Percentiles rank a stretch among this genome's conserved stretches.
Conservation (phyloP, 2,888 invertebrate genomes). For the Leptopilina myrica region DNA sequence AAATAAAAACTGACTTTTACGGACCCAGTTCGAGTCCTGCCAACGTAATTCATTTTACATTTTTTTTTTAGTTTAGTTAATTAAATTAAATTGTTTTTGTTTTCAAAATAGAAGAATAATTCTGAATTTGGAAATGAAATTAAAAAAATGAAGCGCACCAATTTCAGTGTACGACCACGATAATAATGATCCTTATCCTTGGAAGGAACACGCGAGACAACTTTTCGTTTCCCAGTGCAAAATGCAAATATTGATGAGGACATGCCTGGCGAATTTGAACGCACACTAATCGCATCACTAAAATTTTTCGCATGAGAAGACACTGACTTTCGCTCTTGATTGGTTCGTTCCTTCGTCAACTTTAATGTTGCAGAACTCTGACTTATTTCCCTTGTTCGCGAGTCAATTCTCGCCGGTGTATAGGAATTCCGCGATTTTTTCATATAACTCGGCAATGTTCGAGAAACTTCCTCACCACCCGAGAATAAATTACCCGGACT, state of each 20-base stretch:
- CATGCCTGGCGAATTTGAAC: slow-evolving; percentile 25
- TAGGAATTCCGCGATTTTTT: slow-evolving; percentile 65
- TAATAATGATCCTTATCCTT: slow-evolving; percentile 54
- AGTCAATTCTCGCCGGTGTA: slow-evolving; percentile 60
- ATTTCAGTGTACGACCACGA: slow-evolving; percentile 58
- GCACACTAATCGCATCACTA: slow-evolving; percentile 56
- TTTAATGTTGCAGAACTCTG: slow-evolving; percentile 53
- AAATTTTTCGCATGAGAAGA: slow-evolving; percentile 53
- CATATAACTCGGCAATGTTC: slow-evolving; percentile 67
- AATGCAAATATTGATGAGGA: slow-evolving; percentile 68
- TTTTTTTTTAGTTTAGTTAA: no score
- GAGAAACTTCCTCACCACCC: slow-evolving; percentile 42
- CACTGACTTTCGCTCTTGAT: slow-evolving; percentile 61
- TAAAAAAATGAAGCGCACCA: slow-evolving; percentile 60
- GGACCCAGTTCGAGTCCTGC: no score
- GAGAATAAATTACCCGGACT: slow-evolving; percentile 3
- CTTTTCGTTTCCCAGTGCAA: slow-evolving; percentile 70
- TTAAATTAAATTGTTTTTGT: no score
- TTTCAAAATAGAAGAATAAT: no score
- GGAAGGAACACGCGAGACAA: slow-evolving; percentile 41
- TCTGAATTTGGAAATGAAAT: no score
- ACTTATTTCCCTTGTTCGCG: background rate
- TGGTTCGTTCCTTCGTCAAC: slow-evolving; percentile 63
- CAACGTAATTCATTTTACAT: no score
- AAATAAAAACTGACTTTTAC: no score